Base-by-base conservation (phyloP, 2,888 invertebrate species). In the Tuta absoluta region DNA sequence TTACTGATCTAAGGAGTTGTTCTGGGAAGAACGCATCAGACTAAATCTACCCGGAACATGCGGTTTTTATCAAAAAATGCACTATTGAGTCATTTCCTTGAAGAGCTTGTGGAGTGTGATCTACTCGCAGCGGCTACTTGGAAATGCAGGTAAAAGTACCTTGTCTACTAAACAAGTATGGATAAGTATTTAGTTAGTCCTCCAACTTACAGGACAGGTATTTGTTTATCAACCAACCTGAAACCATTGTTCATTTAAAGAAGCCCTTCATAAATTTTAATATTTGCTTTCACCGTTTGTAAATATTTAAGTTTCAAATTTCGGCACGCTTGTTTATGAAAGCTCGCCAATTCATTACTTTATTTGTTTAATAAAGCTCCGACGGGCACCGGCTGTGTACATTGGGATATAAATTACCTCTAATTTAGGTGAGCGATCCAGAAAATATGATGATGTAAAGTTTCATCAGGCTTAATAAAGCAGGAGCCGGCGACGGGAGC, bases 341-440 rank as follows among this genome's bases (percentile, higher is more conserved):
- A 37, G 62, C 62, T 62, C 53, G 53, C 53, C 62, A 53, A 62
- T 87, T 89, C 84, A 86, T 88, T 88, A 85, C 85, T 83, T 89
- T 87, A 87, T 89, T 88, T 86, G 86, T 86, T 87, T 87, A 88
- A 87, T 89, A 89, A 89, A 87, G 87, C 87, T 81, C 75, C 71
- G 81, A 81, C 81, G 75, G 76, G 84, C 83, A 75, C 84, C 81
- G 83, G 77, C 83, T 85, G 85, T 81, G 79, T 82, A 86, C 84
- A 84, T 82, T 81, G 82, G 80, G 81, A 79, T 89, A 89, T 89
- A 89, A 89, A 90, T 90, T 89, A 89, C 86, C 86, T 88, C 87
- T 89, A 89, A 89, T 89, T 88, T 88, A 85, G 81, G 85, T 81
- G 86, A 87, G 82, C 84, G 86, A 85, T 87, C 86, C 85, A 83